Conservation (phyloP, 2,113 vertebrate species). For the Myotis lucifugus region DNA sequence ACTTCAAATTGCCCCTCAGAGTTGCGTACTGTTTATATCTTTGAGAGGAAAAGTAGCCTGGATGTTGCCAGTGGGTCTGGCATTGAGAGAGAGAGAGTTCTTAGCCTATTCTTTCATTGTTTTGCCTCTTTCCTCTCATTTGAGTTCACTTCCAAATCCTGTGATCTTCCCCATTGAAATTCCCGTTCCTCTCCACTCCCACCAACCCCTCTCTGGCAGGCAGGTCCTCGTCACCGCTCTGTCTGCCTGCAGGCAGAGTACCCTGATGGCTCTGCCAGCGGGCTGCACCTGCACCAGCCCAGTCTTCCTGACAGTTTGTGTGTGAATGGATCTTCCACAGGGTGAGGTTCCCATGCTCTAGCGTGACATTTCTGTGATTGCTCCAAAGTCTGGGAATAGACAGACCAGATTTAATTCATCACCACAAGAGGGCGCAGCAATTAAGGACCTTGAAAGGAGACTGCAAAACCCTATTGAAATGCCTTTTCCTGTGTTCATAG, state of each 20-base stretch:
- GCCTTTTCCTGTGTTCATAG: neutral
- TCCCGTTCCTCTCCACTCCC: no score
- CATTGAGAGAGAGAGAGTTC: neutral
- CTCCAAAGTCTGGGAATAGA: neutral
- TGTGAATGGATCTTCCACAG: neutral
- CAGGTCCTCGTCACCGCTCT: neutral
- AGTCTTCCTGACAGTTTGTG: neutral
- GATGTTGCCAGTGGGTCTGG: neutral
- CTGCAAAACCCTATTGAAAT: neutral
- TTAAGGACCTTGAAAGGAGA: neutral
- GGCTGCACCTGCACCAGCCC: neutral
- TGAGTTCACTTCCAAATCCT: neutral
- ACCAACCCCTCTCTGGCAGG: neutral
- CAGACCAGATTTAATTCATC: neutral
- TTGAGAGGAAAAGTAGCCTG: neutral
- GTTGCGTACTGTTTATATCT: neutral
- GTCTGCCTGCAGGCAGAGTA: rapidly evolving
- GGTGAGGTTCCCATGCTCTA: neutral
- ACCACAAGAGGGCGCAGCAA: constrained; percentile 58
- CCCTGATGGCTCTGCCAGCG: neutral
- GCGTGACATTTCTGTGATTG: neutral
- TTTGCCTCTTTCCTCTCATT: neutral
- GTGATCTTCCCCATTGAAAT: neutral
- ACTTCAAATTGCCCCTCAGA: neutral
- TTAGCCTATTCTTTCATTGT: neutral